Percentiles rank a stretch among this genome's conserved stretches.
phyloP scores from a whole-genome alignment of 2,113 vertebrate genomes.

The Sceloporus tristichus region DNA sequence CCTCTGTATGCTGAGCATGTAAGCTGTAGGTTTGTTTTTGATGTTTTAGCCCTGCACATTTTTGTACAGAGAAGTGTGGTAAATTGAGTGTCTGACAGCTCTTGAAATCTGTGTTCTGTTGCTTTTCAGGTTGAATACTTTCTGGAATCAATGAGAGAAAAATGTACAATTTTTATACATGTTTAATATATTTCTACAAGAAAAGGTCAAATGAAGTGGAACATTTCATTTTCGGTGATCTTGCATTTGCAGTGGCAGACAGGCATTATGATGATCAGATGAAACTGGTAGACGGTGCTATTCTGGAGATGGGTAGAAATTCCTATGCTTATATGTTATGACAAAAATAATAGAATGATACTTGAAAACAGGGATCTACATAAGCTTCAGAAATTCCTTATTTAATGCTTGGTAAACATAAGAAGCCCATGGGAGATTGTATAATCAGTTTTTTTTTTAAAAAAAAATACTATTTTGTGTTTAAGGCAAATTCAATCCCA shows the following conservation, averaged over 20 bases:
- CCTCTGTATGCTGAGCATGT: conserved; percentile 55
- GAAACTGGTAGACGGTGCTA: conserved; percentile 33
- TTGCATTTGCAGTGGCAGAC: conserved; percentile 26
- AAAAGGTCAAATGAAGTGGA: conserved; percentile 69
- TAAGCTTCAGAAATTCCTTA: neutral
- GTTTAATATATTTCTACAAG: conserved; percentile 70
- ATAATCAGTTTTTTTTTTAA: neutral
- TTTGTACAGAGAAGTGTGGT: conserved; percentile 55
- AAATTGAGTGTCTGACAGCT: conserved; percentile 71
- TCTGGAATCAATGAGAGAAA: conserved; percentile 67
- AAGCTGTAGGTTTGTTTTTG: conserved; percentile 55
- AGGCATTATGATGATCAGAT: conserved; percentile 22
- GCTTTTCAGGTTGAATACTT: conserved; percentile 62
- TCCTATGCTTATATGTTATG: neutral
- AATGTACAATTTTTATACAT: conserved; percentile 62
- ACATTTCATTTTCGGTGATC: conserved; percentile 58
- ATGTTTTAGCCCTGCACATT: conserved; percentile 37
- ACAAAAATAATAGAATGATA: neutral
- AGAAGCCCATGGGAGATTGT: neutral
- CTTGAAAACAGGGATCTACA: neutral
- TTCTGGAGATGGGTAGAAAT: neutral
- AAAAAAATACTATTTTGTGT: neutral
- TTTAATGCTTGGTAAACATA: neutral
- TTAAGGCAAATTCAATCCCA: neutral
- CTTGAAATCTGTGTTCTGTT: conserved; percentile 59